These are phyloP conservation scores for Mycogona germanica DNA, from an alignment of 2,888 invertebrate species.

Conservation along the genomic window DNA sequence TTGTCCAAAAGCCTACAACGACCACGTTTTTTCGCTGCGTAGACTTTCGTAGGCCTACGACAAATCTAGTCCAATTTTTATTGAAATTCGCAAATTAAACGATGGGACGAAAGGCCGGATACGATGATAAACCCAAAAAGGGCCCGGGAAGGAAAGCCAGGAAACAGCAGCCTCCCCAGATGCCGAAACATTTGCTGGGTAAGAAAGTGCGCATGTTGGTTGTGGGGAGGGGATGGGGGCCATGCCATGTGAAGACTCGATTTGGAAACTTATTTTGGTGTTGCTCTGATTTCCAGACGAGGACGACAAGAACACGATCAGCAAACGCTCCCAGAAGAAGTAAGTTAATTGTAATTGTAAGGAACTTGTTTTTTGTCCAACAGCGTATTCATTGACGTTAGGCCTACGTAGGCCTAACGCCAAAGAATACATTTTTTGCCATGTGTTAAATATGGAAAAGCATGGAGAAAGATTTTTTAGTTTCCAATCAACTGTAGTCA, in stretches of 20 bases:
- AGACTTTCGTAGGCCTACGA: too few species aligned
- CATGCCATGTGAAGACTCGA: background rate
- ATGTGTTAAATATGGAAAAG: too few species aligned
- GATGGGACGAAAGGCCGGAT: slow-evolving; percentile 24
- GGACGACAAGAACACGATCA: slow-evolving; percentile 13
- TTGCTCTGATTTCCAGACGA: slow-evolving; percentile 16
- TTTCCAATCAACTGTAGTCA: too few species aligned
- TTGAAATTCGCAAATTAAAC: background rate
- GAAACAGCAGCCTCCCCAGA: slow-evolving; percentile 70
- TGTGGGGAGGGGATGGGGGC: slow-evolving; percentile 1
- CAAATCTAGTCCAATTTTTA: background rate
- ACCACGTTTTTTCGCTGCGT: too few species aligned
- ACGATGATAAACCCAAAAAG: slow-evolving; percentile 51
- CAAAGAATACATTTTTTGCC: too few species aligned
- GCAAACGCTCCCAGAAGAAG: slow-evolving; percentile 15
- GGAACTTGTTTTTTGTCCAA: too few species aligned
- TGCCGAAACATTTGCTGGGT: slow-evolving; percentile 44
- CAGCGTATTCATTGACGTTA: too few species aligned
- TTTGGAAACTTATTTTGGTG: background rate
- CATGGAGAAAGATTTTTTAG: too few species aligned
- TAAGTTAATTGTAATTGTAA: background rate
- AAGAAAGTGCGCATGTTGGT: slow-evolving; percentile 22
- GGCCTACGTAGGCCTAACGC: too few species aligned
- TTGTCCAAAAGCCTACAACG: background rate
- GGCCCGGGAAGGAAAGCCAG: slow-evolving; percentile 77